Evolutionary conservation across 2,888 invertebrate genomes (phyloP).

Genomic region (Alentia gelatinosa): DNA sequence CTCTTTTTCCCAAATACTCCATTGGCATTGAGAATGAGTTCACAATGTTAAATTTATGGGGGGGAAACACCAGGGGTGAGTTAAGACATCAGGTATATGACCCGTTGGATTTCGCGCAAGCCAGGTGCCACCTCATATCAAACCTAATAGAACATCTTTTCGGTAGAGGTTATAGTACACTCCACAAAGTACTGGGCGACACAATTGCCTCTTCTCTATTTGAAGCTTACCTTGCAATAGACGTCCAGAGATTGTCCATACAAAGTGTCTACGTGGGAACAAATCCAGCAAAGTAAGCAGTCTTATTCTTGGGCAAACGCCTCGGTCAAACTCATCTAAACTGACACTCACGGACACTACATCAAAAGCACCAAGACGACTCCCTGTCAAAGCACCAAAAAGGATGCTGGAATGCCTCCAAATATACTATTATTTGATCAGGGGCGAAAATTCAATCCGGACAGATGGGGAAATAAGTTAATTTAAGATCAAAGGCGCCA

Average conservation of each 20-base stretch:
- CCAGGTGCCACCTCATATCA: too few species aligned
- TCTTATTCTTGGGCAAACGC: neutral
- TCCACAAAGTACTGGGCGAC: too few species aligned
- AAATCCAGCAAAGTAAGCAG: slow-evolving; percentile 16
- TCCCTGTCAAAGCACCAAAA: neutral
- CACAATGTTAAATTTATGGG: too few species aligned
- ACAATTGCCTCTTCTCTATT: neutral
- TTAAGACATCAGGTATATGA: too few species aligned
- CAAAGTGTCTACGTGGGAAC: neutral
- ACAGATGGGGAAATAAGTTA: slow-evolving; percentile 40
- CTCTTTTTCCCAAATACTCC: too few species aligned
- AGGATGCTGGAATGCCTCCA: slow-evolving; percentile 17
- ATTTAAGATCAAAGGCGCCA: slow-evolving; percentile 21
- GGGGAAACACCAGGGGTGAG: too few species aligned
- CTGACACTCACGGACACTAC: neutral
- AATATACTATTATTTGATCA: slow-evolving; percentile 39
- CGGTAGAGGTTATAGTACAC: too few species aligned
- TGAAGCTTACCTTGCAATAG: neutral
- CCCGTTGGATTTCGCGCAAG: too few species aligned
- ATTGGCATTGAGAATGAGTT: too few species aligned
- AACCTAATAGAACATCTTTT: too few species aligned
- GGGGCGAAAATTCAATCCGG: neutral
- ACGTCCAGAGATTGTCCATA: neutral
- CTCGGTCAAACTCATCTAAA: slow-evolving; percentile 12
- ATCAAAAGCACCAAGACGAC: neutral